Percentiles rank a stretch among this genome's conserved stretches.
Conservation (phyloP, 2,113 vertebrate genomes). For the Proterorhinus semilunaris region DNA sequence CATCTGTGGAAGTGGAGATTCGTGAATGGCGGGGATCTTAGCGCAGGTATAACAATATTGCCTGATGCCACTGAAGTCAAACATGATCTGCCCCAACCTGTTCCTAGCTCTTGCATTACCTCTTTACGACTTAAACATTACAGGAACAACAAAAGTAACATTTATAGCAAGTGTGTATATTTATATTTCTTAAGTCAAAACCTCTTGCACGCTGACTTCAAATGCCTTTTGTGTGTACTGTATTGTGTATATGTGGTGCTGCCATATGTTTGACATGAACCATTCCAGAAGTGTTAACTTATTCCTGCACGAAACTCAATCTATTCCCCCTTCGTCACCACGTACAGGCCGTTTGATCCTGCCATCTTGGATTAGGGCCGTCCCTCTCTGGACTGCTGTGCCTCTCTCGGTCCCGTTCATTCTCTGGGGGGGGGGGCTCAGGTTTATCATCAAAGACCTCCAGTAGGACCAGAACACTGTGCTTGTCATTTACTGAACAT, state of each 20-base stretch:
- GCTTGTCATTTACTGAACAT: slow-evolving; percentile 15
- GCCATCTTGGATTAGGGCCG: slow-evolving; percentile 48
- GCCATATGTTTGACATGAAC: slow-evolving; percentile 66
- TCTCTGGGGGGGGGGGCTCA: slow-evolving; percentile 27
- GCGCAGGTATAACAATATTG: slow-evolving; percentile 22
- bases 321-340: slow-evolving; percentile 24
- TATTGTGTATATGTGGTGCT: slow-evolving; percentile 8
- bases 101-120: no score
- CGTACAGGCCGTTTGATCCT: slow-evolving; percentile 37
- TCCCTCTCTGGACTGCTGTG: slow-evolving; percentile 35
- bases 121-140: no score
- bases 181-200: no score
- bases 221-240: not conserved
- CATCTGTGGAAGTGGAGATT: slow-evolving; percentile 22
- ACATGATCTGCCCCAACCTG: no score
- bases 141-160: no score
- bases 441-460: slow-evolving; percentile 62
- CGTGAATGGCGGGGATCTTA: slow-evolving; percentile 25
- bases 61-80: no score
- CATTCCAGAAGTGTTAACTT: slow-evolving; percentile 71
- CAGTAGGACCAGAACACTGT: slow-evolving; percentile 29
- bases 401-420: slow-evolving; percentile 15
- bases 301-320: slow-evolving; percentile 64
- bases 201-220: not conserved
- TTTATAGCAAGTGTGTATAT: no score